phyloP scores from a whole-genome alignment of 2,113 vertebrate species.

The Isurus oxyrinchus region DNA sequence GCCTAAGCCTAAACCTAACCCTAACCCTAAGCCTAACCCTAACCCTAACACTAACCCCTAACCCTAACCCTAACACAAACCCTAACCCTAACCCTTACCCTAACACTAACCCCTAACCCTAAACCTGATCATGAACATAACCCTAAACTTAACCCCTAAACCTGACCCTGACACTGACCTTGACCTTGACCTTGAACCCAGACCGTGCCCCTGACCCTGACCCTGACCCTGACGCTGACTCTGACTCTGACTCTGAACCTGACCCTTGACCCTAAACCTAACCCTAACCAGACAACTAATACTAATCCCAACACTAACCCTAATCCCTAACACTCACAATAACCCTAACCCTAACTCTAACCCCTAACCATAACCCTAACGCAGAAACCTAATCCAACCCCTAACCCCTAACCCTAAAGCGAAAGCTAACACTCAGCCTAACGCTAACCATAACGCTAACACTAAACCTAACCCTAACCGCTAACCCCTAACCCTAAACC shows the following conservation, averaged over 20 bases:
- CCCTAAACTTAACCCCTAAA: no score
- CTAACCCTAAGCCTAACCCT: no score
- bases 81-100: not conserved
- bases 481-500: no score
- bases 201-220: not conserved
- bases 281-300: not conserved
- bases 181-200: no score
- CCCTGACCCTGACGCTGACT: conserved; percentile 2
- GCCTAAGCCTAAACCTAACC: no score
- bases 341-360: no score
- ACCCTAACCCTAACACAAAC: conserved; percentile 32
- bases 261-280: not conserved
- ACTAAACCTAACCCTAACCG: conserved; percentile 23
- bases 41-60: not conserved
- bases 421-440: not conserved
- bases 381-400: no score
- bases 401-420: conserved; percentile 25
- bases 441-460: conserved; percentile 34
- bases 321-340: not conserved
- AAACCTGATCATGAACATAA: not conserved
- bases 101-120: conserved; percentile 28
- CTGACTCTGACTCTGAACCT: not conserved
- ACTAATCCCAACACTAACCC: no score
- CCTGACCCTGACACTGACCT: no score
- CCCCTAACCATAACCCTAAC: no score